Evolutionary conservation across 2,888 invertebrate species (phyloP).

Genomic region (Netelia inedita): DNA sequence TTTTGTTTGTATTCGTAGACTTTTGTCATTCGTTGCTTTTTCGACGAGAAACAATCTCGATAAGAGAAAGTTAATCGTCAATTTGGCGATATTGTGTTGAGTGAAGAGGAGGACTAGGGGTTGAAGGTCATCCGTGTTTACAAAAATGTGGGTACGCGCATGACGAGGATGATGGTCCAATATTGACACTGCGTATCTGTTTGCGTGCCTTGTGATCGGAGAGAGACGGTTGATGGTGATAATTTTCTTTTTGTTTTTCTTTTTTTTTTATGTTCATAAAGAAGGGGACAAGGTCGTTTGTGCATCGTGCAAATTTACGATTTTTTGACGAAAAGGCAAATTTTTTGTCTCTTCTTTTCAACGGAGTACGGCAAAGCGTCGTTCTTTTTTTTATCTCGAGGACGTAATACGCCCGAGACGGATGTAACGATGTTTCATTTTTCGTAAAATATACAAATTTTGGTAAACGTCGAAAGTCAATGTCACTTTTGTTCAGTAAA

Average conservation of each 20-base stretch:
- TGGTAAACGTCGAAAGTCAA: no score
- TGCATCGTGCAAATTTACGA: background rate
- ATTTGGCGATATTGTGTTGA: no score
- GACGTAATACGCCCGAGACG: no score
- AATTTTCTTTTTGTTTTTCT: background rate
- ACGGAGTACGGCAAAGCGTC: background rate
- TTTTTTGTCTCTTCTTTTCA: background rate
- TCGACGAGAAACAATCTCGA: background rate
- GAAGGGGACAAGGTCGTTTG: background rate
- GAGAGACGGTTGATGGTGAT: background rate
- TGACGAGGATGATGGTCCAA: constrained; percentile 1
- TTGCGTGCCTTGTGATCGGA: background rate
- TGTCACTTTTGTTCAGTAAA: no score
- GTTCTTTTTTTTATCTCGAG: no score
- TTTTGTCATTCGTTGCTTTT: background rate
- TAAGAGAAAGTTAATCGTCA: constrained; percentile 2
- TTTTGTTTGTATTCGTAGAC: background rate
- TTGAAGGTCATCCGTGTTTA: background rate
- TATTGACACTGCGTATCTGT: constrained; percentile 13
- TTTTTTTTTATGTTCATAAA: background rate
- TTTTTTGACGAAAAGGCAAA: background rate
- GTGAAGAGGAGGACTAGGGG: no score
- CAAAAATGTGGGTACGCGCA: background rate
- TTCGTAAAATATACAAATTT: no score
- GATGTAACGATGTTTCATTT: no score